Base-by-base conservation (phyloP, 1,140 invertebrate genomes). In the Diabrotica virgifera region DNA sequence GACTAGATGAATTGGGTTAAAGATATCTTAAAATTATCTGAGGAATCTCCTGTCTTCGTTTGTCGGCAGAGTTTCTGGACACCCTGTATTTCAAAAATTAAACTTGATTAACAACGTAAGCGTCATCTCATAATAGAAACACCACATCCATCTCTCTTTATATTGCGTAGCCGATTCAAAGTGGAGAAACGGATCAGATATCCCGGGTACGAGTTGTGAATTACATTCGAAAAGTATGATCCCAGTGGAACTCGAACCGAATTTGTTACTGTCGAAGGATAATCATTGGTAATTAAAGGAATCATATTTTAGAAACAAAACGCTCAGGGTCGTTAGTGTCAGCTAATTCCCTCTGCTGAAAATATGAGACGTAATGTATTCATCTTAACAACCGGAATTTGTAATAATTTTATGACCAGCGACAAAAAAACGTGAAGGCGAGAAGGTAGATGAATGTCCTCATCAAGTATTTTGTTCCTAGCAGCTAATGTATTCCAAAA, bases 221-320 rank as follows among this genome's bases (percentile, higher is more conserved):
- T 55, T 36, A 55, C 53, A 13, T 55, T 55, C 53, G 53, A 55
- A 55, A 55, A 24, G 51, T 10, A 14, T 52, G 24, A 62, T 53
- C 59, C 50, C 59, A 52, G 59, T 35, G 59, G 59, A 52, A n/a
- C 59, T 24, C 10, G 46, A 13, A 37, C 58, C 55, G 62, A 64
- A 68, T 68, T 65, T 68, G 66, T 68, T 62, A 64, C 66, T 68
- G 66, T 68, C 66, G 66, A 64, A 61, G 63, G 56, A 53, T 67
- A 70, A 70, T 69, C 66, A 71, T 63, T 53, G 69, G 65, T 73
- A 71, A 71, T 73, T 71, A 70, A 63, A 59, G 61, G 64, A 71
- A 69, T 73, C 67, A 73, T 73, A 69, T 73, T 70, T 72, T 70
- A 72, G 70, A 70, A 70, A 72, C 68, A 66, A 69, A 72, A 72